A percentile compares a stretch with the other conserved stretches of the same genome.
Conservation (phyloP, 2,888 invertebrate genomes). For the Drosophila helvetica region DNA sequence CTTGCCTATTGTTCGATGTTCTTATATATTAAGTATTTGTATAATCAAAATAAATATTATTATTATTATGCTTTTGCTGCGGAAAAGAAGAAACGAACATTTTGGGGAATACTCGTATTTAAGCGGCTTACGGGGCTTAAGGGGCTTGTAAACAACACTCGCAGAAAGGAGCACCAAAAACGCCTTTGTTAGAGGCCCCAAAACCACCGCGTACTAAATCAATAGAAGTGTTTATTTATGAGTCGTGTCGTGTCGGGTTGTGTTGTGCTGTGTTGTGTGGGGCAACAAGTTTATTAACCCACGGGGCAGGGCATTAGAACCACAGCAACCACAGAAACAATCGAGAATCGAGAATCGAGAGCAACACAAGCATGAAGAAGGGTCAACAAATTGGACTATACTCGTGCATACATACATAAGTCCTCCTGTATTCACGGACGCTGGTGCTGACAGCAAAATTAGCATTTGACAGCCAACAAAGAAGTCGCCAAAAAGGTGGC, state of each 20-base stretch:
- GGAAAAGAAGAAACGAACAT: slow-evolving; percentile 26
- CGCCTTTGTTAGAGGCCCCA: slow-evolving; percentile 43
- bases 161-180: slow-evolving; percentile 18
- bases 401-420: not conserved
- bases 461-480: slow-evolving; percentile 35
- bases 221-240: slow-evolving; percentile 68
- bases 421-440: slow-evolving; percentile 45
- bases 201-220: slow-evolving; percentile 40
- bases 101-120: slow-evolving; percentile 30
- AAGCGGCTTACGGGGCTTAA: slow-evolving; percentile 53
- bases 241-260: slow-evolving; percentile 38
- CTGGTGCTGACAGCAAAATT: slow-evolving; percentile 53
- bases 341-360: slow-evolving; percentile 3
- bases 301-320: slow-evolving; percentile 32
- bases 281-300: slow-evolving; percentile 73
- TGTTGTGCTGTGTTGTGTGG: slow-evolving; percentile 17
- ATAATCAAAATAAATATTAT: slow-evolving; percentile 48
- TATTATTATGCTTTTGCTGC: slow-evolving; percentile 13
- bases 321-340: slow-evolving; percentile 1
- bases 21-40: slow-evolving; percentile 27
- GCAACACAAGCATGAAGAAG: slow-evolving; percentile 41
- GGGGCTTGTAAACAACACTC: slow-evolving; percentile 40
- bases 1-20: slow-evolving; percentile 34
- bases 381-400: slow-evolving; percentile 47
- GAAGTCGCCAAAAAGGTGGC: slow-evolving; percentile 25